Evolutionary conservation across 2,113 vertebrate genomes (phyloP).

Genomic region (Genyomyrus donnyi): DNA sequence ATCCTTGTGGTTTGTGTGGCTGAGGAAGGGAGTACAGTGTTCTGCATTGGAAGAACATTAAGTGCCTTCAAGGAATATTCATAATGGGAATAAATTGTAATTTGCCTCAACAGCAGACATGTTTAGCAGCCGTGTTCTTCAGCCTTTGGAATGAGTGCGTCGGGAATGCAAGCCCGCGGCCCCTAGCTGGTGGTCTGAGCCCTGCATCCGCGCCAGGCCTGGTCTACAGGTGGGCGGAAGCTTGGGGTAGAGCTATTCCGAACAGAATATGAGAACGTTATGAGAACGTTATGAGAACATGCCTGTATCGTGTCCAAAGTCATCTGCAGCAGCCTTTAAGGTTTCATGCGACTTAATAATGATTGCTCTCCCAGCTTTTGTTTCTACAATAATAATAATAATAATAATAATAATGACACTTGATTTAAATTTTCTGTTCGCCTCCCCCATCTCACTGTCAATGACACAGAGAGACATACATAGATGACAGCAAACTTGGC

Average conservation of each 20-base stretch:
- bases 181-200: neutral
- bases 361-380: neutral
- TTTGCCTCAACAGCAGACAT: slow-evolving; percentile 37
- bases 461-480: neutral
- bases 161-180: neutral
- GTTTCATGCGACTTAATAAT: neutral
- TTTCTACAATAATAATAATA: neutral
- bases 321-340: neutral
- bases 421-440: neutral
- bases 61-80: slow-evolving; percentile 54
- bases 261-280: neutral
- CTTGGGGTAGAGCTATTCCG: neutral
- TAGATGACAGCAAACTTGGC: neutral
- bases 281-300: neutral
- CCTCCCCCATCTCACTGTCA: neutral
- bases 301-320: neutral
- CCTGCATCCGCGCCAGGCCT: neutral
- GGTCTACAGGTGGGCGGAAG: neutral
- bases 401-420: neutral
- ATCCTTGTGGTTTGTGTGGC: slow-evolving; percentile 62
- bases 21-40: slow-evolving; percentile 43
- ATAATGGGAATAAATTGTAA: slow-evolving; percentile 48
- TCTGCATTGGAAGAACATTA: slow-evolving; percentile 50
- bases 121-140: slow-evolving; percentile 5
- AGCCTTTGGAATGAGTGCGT: neutral